Evolutionary conservation across 2,113 vertebrate species (phyloP).

Genomic region (Sylvilagus bachmani): DNA sequence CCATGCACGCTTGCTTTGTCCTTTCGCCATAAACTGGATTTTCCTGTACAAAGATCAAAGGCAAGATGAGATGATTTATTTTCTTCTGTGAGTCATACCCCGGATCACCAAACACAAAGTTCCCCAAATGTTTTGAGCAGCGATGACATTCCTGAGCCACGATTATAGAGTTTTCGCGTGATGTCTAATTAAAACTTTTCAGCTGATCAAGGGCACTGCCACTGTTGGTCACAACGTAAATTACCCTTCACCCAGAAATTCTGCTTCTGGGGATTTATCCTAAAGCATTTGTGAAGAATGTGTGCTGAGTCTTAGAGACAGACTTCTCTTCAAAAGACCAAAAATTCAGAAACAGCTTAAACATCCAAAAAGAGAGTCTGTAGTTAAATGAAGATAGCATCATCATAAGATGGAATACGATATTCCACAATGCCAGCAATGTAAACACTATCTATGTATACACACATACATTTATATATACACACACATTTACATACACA

Average conservation of each 20-base stretch:
- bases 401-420: background rate
- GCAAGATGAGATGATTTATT: constrained; percentile 34
- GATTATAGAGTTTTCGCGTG: constrained; percentile 34
- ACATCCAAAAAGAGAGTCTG: background rate
- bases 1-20: background rate
- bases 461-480: background rate
- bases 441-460: background rate
- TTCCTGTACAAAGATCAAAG: constrained; percentile 59
- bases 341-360: constrained; percentile 23
- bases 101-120: constrained; percentile 58
- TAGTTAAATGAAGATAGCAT: background rate
- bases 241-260: constrained; percentile 63
- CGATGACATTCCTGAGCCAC: background rate
- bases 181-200: constrained; percentile 56
- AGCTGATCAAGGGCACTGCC: constrained; percentile 59
- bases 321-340: constrained; percentile 1
- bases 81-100: constrained; percentile 25
- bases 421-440: background rate
- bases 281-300: constrained; percentile 7
- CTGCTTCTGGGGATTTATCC: constrained; percentile 53
- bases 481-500: background rate
- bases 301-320: constrained; percentile 3
- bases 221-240: constrained; percentile 62
- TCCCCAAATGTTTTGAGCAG: constrained; percentile 54
- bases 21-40: constrained; percentile 14